Evolutionary conservation across 2,888 invertebrate genomes (phyloP).

Genomic region (Ophion obscuratus): DNA sequence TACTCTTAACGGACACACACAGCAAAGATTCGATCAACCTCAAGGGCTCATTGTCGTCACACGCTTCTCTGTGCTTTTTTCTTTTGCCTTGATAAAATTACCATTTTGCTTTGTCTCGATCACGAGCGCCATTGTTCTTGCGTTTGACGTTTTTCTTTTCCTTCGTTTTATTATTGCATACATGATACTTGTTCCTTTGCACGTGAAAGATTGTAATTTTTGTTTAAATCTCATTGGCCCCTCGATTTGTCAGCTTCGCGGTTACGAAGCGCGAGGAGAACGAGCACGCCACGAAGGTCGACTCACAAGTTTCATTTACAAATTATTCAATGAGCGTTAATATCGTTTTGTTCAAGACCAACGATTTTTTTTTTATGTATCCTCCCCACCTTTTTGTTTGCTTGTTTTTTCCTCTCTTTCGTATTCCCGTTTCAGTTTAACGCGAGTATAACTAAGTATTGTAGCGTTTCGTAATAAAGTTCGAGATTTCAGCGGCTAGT

Average conservation of each 20-base stretch:
- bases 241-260: constrained; percentile 3
- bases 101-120: constrained; percentile 18
- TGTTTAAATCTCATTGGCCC: neutral
- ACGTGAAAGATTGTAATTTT: constrained; percentile 38
- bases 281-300: constrained; percentile 22
- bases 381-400: neutral
- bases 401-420: constrained; percentile 7
- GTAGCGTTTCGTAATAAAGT: constrained; percentile 65
- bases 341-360: constrained; percentile 19
- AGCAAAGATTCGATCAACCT: constrained; percentile 41
- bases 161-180: constrained; percentile 52
- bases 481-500: constrained; percentile 67
- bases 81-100: neutral
- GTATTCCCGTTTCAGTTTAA: constrained; percentile 11
- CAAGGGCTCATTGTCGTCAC: constrained; percentile 28
- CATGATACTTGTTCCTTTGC: constrained; percentile 41
- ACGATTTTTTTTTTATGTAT: neutral
- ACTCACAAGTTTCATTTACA: constrained; percentile 55
- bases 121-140: constrained; percentile 24
- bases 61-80: neutral
- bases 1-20: constrained; percentile 58
- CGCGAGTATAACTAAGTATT: constrained; percentile 60
- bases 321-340: constrained; percentile 42
- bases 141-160: neutral
- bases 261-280: constrained; percentile 19